Evolutionary conservation across 2,888 invertebrate species (phyloP), one percentile per base, ranked within the genome.

Genomic region (Pardosa pseudoannulata): DNA sequence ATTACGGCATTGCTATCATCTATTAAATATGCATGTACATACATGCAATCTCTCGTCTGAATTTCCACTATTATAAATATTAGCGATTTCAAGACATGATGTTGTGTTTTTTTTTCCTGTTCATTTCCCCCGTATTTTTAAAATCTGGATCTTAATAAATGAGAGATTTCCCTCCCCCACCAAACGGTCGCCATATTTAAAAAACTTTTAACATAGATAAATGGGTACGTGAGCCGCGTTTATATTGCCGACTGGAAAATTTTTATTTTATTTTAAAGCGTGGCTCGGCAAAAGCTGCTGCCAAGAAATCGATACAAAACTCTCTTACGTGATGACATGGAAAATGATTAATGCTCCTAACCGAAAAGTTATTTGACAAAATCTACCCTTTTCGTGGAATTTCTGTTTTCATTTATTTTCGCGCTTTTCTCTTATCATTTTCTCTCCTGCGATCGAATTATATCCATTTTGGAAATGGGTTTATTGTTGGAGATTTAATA

Each of bases 351-450:
- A 56, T 56, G 56, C 56, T 56, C 11, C 11, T 23, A 6, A 56
- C 56, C 23, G 56, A 56, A 56, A 56, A 56, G 56, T 56, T 56
- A 56, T 56, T 56, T 56, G 56, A 56, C 56, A 56, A 56, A 56
- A 56, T 56, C 56, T 56, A 19, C 56, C 56, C 23, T 56, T 36
- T 36, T 23, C 56, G 19, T 23, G 56, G 23, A 56, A 56, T 23
- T 56, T 23, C 56, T 56, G 56, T 56, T 56, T 56, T 56, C 56
- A 23, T 56, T 56, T 56, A 56, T 56, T 56, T 56, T 56, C 56
- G 56, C 23, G 16, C 56, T 23, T 56, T 36, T 56, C 56, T 56
- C 56, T 56, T 56, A 56, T 56, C 56, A 23, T 56, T 3, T 56
- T 56, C 56, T 19, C 23, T 23, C 13, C 56, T 56, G n/a, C 56